A percentile compares a stretch with the other conserved stretches of the same genome.
Evolutionary conservation across 2,797 vertebrate species (phyloP).

Genomic region (Urosaurus nigricauda): DNA sequence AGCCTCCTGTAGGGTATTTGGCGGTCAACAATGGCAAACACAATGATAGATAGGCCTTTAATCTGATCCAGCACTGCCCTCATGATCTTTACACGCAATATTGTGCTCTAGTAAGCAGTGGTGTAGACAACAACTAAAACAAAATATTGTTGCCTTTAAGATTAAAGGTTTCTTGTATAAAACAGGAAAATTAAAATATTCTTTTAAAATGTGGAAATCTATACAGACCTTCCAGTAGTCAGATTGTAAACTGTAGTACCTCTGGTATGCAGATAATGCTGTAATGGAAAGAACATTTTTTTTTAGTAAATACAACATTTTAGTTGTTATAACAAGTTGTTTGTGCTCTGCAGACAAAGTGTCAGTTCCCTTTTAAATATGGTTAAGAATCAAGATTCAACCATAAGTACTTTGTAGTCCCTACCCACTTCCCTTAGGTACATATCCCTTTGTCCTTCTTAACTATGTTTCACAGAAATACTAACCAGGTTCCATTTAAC

Average conservation of each 20-base stretch:
- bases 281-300: constrained; percentile 69
- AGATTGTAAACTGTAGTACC: constrained; percentile 99
- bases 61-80: neutral
- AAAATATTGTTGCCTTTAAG: neutral
- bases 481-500: neutral
- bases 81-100: neutral
- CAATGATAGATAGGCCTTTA: neutral
- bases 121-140: neutral
- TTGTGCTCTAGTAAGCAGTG: neutral
- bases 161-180: neutral
- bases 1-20: neutral
- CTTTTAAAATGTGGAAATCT: neutral
- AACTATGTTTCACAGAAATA: neutral
- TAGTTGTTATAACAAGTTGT: constrained; percentile 4
- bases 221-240: constrained; percentile 98
- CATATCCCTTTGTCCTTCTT: neutral
- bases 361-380: neutral
- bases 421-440: no score
- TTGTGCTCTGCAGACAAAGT: neutral
- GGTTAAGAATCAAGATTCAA: neutral
- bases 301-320: constrained; percentile 58
- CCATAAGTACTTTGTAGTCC: neutral
- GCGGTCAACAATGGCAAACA: neutral
- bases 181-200: neutral
- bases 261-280: constrained; percentile 99